Base-by-base conservation (phyloP, 2,888 invertebrate species). In the Agrypnus murinus region DNA sequence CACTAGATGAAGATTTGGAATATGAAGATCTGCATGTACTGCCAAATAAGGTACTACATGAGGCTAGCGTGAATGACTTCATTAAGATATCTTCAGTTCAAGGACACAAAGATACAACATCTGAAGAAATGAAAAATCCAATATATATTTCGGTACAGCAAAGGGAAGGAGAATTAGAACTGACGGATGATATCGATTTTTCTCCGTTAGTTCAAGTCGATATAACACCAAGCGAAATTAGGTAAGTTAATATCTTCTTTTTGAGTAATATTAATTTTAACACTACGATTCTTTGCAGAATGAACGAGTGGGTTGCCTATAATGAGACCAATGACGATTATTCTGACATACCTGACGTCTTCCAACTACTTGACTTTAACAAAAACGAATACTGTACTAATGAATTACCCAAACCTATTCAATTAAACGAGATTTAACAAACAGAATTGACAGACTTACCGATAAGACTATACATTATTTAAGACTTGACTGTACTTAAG, bases 71-170 rank as follows among this genome's bases (percentile, higher is more conserved):
- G n/a, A 76, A 73, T 34, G 76, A 75, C 48, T 80, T 75, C 46
- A 73, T 81, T 40, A 79, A 78, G 71, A 79, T 81, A 48, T 78
- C 79, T 10, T 79, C 80, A 6, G 77, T 78, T 2, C 75, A 74
- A 50, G 77, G 77, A 19, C 76, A 77, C 36, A 64, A 65, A 40
- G 67, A 65, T 59, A 32, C 72, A 12, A 62, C 65, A 2, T 32
- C 50, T 0, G 74, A 75, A 32, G 72, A 74, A 12, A 71, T 72
- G 58, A 70, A 75, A 34, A 73, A 72, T 34, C 75, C 76, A 4
- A 64, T 76, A 38, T 77, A 75, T 53, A 64, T 77, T 60, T 72
- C 74, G 2, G 75, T 77, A n/a, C 77, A 79, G 55, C 77, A 78
- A 63, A 76, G 72, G 48, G 77, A 78, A 69, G 77, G 73, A 7